Evolutionary conservation across 30 jellyfish, hydroid and myxozoan genomes (phyloP), one percentile per base, ranked within the genome.

Genomic region (Hydractinia symbiolongicarpus): DNA sequence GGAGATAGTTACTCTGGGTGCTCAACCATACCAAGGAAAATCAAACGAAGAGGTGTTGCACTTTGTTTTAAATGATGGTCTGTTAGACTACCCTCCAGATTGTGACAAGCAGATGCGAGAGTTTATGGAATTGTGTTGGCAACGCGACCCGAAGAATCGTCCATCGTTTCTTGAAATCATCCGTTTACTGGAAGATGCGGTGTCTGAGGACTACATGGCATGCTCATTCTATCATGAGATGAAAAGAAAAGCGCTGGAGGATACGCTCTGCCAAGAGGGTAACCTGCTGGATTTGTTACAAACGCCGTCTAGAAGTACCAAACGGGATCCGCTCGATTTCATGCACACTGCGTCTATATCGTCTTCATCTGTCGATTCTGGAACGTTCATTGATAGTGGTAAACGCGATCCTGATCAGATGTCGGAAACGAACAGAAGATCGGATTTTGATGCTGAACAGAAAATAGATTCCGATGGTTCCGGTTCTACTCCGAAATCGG

Each of bases 11-110:
- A 91, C 98, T 4, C 81, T 91, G n/a, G 98, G 94, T 10, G 94
- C 96, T 9, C 98, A 91, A 66, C 98, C 98, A 5, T 91, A 91
- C 84, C 96, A 95, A 15, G 98, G 98, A 11, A 86, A 91, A 73
- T 86, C 98, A 9, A 86, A 91, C 62, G 98, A 86, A 72, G 96
- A 91, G 50, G 98, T 91, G 6, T 69, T 91, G 51, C 72, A 90
- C 40, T 91, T 91, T 64, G 96, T 91, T n/a, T 81, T 91, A 57
- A 90, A 74, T 69, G 91, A 94, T 19, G 98, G 98, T 57, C 82
- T 75, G 55, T 75, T 91, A 67, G 98, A 86, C 13, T 88, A 86
- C 54, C 96, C 98, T 21, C 95, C 82, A n/a, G 90, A 83, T 53
- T 82, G 95, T 83, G 82, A 95, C 16, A 84, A 79, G 60, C 96